Percentiles rank a stretch among this genome's conserved stretches.
Evolutionary conservation across 2,888 invertebrate species (phyloP).

Genomic region (Euclidia mi): DNA sequence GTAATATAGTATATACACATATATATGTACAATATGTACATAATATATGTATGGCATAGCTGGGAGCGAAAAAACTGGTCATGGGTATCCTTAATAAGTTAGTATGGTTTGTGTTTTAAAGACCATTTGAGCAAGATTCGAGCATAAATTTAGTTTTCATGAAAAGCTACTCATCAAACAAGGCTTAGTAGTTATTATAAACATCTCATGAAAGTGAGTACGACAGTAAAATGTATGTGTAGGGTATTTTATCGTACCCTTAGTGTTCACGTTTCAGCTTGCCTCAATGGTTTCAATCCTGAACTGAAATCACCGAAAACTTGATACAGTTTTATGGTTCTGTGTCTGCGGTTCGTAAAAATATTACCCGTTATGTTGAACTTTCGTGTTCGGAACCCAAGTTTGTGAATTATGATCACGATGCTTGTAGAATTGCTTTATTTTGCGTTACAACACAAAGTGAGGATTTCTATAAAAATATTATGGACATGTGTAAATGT

Average conservation of each 20-base stretch:
- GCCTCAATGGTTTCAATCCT: conserved; percentile 10
- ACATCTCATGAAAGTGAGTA: background rate
- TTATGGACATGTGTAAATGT: too few relatives aligned
- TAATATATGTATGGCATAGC: too few relatives aligned
- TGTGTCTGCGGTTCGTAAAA: background rate
- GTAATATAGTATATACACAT: too few relatives aligned
- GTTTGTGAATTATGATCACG: conserved; percentile 6
- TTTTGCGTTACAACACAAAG: background rate
- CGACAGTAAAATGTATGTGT: conserved; percentile 7
- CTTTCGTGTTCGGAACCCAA: background rate
- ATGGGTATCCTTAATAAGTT: too few relatives aligned
- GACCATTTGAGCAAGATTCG: too few relatives aligned
- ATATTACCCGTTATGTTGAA: conserved; percentile 1
- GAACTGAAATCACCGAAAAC: conserved; percentile 10
- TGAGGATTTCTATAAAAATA: too few relatives aligned
- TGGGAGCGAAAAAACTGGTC: too few relatives aligned
- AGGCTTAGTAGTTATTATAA: too few relatives aligned
- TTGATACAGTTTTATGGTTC: conserved; percentile 4
- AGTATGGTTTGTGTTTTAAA: too few relatives aligned
- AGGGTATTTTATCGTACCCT: conserved; percentile 5
- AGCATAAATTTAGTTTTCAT: too few relatives aligned
- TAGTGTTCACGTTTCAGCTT: conserved; percentile 3
- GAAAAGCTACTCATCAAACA: too few relatives aligned
- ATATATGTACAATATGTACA: too few relatives aligned
- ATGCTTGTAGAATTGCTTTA: background rate